Percentiles rank a stretch among this genome's conserved stretches.
Conservation (phyloP, 2,797 vertebrate genomes). For the Thunnus albacares region DNA sequence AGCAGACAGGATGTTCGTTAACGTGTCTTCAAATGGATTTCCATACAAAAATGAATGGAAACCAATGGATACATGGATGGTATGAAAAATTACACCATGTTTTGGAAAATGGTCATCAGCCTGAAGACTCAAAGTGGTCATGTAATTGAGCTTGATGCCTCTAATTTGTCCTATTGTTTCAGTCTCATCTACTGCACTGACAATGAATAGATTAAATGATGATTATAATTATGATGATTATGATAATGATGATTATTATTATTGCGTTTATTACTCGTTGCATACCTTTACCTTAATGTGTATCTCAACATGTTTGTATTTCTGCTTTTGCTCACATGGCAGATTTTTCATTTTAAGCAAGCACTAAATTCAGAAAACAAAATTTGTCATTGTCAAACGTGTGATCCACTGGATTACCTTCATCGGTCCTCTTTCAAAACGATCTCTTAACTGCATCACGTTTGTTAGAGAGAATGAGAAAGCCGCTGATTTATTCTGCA, state of each 20-base stretch:
- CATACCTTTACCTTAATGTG: background rate
- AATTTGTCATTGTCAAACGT: background rate
- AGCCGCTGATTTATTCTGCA: slow-evolving; percentile 14
- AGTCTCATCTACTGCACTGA: background rate
- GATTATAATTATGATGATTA: no score
- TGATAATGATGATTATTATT: no score
- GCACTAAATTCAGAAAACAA: background rate
- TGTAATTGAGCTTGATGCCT: no score
- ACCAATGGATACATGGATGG: background rate
- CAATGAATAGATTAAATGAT: background rate
- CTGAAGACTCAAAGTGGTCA: background rate
- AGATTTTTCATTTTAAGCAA: background rate
- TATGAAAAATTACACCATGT: background rate
- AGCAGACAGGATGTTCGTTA: no score
- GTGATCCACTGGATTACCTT: no score
- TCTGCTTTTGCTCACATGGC: background rate
- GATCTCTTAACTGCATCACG: background rate
- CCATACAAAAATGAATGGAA: background rate
- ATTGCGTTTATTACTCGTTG: background rate
- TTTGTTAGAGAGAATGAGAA: background rate
- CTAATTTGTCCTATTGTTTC: background rate
- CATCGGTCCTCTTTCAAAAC: background rate
- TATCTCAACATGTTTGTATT: no score
- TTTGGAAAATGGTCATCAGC: background rate
- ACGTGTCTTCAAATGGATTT: no score